phyloP scores from a whole-genome alignment of 1,140 invertebrate genomes.

The Capitella teleta region DNA sequence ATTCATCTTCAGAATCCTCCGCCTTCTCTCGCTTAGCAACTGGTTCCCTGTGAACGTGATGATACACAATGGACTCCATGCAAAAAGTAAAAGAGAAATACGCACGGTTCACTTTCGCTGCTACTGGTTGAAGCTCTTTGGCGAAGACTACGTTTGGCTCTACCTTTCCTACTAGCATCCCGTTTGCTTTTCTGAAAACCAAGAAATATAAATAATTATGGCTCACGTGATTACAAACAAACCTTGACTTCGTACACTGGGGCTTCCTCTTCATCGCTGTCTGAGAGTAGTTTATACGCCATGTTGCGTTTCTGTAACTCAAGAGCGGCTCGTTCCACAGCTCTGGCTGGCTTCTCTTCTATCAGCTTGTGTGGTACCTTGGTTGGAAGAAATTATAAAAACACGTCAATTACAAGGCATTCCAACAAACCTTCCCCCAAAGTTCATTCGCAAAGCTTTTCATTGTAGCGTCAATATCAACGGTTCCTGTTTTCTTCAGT shows the following conservation, averaged over 20 bases:
- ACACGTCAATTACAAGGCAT: too few relatives aligned
- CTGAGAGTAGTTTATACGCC: conserved; percentile 37
- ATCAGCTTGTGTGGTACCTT: conserved; percentile 27
- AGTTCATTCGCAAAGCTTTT: conserved; percentile 38
- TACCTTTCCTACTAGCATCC: too few relatives aligned
- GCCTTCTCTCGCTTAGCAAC: conserved; percentile 11
- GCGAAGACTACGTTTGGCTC: too few relatives aligned
- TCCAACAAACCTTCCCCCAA: conserved; percentile 41
- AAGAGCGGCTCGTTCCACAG: conserved; percentile 25
- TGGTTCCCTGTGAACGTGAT: conserved; percentile 17
- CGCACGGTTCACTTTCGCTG: too few relatives aligned
- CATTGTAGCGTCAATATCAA: conserved; percentile 42
- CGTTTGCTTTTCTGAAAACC: too few relatives aligned
- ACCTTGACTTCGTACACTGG: too few relatives aligned
- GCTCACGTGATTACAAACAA: too few relatives aligned
- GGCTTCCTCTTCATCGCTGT: conserved; percentile 36
- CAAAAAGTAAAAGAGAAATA: too few relatives aligned
- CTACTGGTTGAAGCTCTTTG: too few relatives aligned
- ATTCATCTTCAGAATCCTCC: conserved; percentile 19
- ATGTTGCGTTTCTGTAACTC: conserved; percentile 40
- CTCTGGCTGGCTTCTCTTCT: conserved; percentile 25
- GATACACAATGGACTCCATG: too few relatives aligned
- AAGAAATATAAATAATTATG: too few relatives aligned
- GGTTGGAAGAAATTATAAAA: too few relatives aligned
- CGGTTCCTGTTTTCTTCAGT: conserved; percentile 42